Percentiles rank a stretch among this genome's conserved stretches.
Conservation (phyloP, 2,797 vertebrate species). For the Prunella strophiata region DNA sequence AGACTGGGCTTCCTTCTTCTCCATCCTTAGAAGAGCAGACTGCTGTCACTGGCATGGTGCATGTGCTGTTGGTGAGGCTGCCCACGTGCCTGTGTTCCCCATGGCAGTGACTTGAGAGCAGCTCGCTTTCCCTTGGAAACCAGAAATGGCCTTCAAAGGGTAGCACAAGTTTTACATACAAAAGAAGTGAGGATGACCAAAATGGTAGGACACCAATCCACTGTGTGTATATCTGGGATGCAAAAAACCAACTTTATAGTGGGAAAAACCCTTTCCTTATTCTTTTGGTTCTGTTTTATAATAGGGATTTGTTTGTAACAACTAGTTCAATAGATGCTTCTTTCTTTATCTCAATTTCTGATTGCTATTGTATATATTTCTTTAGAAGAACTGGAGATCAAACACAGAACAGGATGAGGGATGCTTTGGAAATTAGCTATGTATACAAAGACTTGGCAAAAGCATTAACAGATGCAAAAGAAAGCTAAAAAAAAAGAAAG, state of each 20-base stretch:
- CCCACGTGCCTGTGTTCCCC: fast-evolving
- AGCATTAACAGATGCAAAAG: conserved; percentile 24
- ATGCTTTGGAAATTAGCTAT: conserved; percentile 45
- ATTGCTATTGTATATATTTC: conserved; percentile 32
- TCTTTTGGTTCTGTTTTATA: not conserved
- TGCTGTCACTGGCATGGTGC: not conserved
- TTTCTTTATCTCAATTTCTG: not conserved
- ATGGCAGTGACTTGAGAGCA: not conserved
- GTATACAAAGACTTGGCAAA: conserved; percentile 18
- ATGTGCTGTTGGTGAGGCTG: not conserved
- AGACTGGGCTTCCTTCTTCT: not conserved
- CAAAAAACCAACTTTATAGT: not conserved
- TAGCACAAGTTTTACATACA: not conserved
- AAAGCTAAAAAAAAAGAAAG: not conserved
- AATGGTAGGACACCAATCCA: not conserved
- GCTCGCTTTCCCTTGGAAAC: not conserved
- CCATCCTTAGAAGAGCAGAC: not conserved
- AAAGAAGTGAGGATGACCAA: not conserved
- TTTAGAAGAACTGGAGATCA: conserved; percentile 23
- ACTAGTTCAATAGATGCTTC: not conserved
- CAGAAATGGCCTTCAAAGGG: not conserved
- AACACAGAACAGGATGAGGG: not conserved
- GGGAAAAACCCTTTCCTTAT: not conserved
- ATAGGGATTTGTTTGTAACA: not conserved
- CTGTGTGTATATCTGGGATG: not conserved